phyloP scores from a whole-genome alignment of 2,888 invertebrate species.

The Eulithis prunata region DNA sequence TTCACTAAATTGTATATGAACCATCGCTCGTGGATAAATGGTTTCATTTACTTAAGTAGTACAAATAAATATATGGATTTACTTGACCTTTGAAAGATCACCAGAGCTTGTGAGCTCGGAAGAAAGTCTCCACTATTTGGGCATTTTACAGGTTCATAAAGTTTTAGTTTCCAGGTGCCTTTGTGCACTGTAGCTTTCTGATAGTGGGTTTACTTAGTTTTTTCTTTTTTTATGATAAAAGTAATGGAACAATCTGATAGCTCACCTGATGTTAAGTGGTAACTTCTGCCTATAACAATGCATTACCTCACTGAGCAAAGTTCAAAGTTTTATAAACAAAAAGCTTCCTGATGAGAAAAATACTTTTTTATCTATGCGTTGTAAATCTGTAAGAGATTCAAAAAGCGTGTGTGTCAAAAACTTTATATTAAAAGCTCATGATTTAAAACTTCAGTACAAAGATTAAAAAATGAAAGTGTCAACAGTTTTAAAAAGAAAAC shows the following conservation, averaged over 20 bases:
- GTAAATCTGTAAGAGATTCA: neutral
- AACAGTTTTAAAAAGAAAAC: constrained; percentile 40
- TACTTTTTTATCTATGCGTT: too few relatives aligned
- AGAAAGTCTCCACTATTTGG: too few relatives aligned
- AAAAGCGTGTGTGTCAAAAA: neutral
- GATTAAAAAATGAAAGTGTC: constrained; percentile 35
- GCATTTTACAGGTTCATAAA: neutral
- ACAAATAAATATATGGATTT: constrained; percentile 7
- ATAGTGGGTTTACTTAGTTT: too few relatives aligned
- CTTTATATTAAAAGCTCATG: neutral
- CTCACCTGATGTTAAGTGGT: too few relatives aligned
- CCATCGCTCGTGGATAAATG: constrained; percentile 5
- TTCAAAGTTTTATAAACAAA: too few relatives aligned
- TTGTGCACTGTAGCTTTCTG: neutral
- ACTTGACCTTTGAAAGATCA: too few relatives aligned
- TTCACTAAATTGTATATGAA: constrained; percentile 16
- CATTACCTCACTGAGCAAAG: too few relatives aligned
- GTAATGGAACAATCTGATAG: too few relatives aligned
- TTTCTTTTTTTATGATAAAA: too few relatives aligned
- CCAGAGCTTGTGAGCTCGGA: too few relatives aligned
- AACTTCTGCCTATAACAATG: too few relatives aligned
- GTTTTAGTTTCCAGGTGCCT: neutral
- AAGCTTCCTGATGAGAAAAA: too few relatives aligned
- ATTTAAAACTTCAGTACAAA: constrained; percentile 8
- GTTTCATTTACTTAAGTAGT: constrained; percentile 20